These are phyloP conservation scores for Aporrectodea caliginosa DNA, from an alignment of 1,140 invertebrate species.

Conservation along the genomic window DNA sequence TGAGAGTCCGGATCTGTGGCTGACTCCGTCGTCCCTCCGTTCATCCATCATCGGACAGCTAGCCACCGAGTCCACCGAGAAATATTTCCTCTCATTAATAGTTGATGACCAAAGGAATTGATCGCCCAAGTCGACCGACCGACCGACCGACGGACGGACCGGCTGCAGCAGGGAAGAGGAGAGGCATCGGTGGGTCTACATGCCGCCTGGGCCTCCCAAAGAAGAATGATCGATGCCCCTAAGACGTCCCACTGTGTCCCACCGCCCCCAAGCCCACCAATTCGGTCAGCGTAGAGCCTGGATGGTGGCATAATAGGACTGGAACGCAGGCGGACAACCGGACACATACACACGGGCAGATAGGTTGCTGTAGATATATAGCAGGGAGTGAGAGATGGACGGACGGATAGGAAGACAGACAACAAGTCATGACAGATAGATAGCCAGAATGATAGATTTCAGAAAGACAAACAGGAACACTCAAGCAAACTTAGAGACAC, in stretches of 20 bases:
- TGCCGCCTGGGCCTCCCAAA: background rate
- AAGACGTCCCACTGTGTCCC: background rate
- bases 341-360: background rate
- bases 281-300: no score
- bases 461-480: no score
- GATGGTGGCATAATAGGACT: no score
- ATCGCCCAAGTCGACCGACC: background rate
- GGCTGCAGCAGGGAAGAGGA: background rate
- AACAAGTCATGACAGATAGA: no score
- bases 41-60: no score
- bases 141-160: background rate
- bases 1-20: no score
- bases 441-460: no score
- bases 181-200: no score
- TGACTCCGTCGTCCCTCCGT: no score
- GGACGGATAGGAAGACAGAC: background rate
- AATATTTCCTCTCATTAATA: background rate
- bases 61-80: background rate
- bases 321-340: background rate
- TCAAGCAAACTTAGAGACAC: no score
- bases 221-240: background rate
- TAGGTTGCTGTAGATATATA: no score
- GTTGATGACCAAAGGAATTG: background rate
- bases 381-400: background rate
- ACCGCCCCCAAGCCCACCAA: background rate